Conservation (phyloP, 1,140 invertebrate genomes). For the Brachionus paranguensis region DNA sequence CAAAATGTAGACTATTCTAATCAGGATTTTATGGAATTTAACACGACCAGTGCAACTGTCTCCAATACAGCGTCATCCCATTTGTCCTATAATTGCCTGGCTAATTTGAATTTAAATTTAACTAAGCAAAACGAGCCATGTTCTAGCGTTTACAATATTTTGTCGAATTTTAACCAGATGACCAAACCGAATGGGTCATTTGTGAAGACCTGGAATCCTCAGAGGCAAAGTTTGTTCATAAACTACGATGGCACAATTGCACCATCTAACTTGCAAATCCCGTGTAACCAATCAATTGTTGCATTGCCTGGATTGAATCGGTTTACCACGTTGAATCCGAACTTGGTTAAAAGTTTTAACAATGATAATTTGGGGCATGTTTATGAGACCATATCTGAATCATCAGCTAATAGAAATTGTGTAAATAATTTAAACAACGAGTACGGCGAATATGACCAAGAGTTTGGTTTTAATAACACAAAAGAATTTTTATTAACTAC, state of each 20-base stretch:
- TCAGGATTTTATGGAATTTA: background rate
- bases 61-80: background rate
- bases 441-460: background rate
- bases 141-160: background rate
- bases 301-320: background rate
- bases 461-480: background rate
- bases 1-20: background rate
- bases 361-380: background rate
- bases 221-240: background rate
- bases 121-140: background rate
- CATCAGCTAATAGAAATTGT: background rate
- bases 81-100: slow-evolving; percentile 2
- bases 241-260: background rate
- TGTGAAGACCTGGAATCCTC: background rate
- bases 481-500: background rate
- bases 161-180: background rate
- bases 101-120: slow-evolving; percentile 21
- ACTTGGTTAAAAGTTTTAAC: background rate
- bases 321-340: background rate
- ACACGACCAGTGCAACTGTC: background rate
- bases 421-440: background rate
- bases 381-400: background rate
- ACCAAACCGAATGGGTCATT: background rate
- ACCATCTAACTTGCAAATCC: background rate
- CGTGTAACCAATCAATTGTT: background rate